Evolutionary conservation across 2,113 vertebrate genomes (phyloP), one percentile per base, ranked within the genome.

Genomic region (Ramphastos sulfuratus): DNA sequence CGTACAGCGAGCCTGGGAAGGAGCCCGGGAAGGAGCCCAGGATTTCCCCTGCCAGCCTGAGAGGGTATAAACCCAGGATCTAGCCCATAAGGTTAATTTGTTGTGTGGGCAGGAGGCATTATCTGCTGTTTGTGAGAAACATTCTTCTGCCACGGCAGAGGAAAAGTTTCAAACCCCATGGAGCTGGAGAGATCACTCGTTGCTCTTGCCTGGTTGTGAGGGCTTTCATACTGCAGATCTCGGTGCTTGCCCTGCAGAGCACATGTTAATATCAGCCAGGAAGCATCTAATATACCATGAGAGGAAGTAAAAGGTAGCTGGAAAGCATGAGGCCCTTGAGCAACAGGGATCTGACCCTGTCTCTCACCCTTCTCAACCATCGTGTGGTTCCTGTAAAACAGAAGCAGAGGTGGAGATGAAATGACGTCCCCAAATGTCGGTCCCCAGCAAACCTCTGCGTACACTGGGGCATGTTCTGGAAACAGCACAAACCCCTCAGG

Each of bases 1-100:
- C 1, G 0, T 23, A 23, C 11, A 30, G 1, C 0, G 1, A 75
- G 54, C 3, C 39, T 61, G 59, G 67, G 50, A 82, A 71, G 37
- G 42, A 85, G 71, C 28, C 48, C 16, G 55, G 67, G 50, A 82
- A 71, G 37, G 42, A 85, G 71, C 25, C 48, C 16, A 25, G 33
- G 31, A 35, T 84, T 64, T 90, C 37, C 11, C 74, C 67, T 28
- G 44, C 69, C 61, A 79, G 39, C 63, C 13, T 10, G 11, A 72
- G 15, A 30, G 31, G 13, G 4, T 60, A n/a, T 15, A 60, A 93
- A 75, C 12, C 25, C 33, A 52, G 28, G 6, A 10, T 69, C n/a
- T 56, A 52, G 30, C 54, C 24, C 16, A 24, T 0, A 0, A 67
- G 30, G 33, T 37, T 7, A 13, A 66, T 78, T 15, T 55, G 21